These are phyloP conservation scores for Bostrychus sinensis DNA, from an alignment of 2,113 vertebrate genomes.

Conservation along the genomic window DNA sequence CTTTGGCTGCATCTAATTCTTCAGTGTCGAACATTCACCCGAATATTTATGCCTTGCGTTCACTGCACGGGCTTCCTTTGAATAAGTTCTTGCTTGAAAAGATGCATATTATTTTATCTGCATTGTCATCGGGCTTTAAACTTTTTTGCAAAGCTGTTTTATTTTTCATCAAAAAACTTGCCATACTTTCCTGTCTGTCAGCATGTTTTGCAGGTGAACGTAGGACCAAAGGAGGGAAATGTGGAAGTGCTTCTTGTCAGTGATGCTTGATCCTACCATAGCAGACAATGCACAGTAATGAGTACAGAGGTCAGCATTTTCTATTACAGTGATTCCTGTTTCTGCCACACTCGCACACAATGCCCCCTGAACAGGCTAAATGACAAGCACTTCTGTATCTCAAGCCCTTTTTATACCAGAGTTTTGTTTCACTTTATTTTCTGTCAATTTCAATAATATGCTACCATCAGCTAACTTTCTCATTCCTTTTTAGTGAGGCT, in stretches of 20 bases:
- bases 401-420: slow-evolving; percentile 21
- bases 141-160: slow-evolving; percentile 37
- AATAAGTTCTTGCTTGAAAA: slow-evolving; percentile 5
- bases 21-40: neutral
- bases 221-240: slow-evolving; percentile 37
- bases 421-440: slow-evolving; percentile 52
- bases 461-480: slow-evolving; percentile 29
- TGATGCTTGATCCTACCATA: slow-evolving; percentile 35
- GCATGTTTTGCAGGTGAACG: slow-evolving; percentile 57
- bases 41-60: neutral
- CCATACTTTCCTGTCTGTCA: slow-evolving; percentile 48
- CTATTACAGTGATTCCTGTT: slow-evolving; percentile 53
- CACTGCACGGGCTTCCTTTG: neutral
- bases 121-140: slow-evolving; percentile 9
- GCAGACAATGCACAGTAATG: slow-evolving; percentile 58
- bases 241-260: slow-evolving; percentile 39
- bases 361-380: slow-evolving; percentile 20
- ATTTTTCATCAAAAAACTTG: slow-evolving; percentile 36
- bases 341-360: slow-evolving; percentile 25
- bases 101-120: slow-evolving; percentile 22
- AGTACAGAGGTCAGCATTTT: slow-evolving; percentile 67
- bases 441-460: slow-evolving; percentile 50
- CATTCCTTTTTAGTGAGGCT: slow-evolving; percentile 3
- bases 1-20: neutral
- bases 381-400: slow-evolving; percentile 39